phyloP scores from a whole-genome alignment of 1,140 invertebrate species.

The Pygmarrhopalites habei region DNA sequence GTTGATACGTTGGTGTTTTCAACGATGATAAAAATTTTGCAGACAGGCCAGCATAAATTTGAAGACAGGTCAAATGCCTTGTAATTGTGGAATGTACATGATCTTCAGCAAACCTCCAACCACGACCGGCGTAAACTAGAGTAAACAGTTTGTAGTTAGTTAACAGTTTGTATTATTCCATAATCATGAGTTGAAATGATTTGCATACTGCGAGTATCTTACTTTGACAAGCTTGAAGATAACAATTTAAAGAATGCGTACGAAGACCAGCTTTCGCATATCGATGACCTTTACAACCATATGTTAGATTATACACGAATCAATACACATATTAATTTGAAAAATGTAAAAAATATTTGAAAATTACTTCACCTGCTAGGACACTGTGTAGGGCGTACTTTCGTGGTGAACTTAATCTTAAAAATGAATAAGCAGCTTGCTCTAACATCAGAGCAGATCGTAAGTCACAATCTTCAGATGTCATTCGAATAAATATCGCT shows the following conservation, averaged over 20 bases:
- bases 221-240: slow-evolving; percentile 84
- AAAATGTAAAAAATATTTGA: slow-evolving; percentile 40
- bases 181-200: too few species aligned
- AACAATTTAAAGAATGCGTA: slow-evolving; percentile 82
- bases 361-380: slow-evolving; percentile 85
- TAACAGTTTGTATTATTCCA: too few species aligned
- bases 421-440: slow-evolving; percentile 89
- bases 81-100: slow-evolving; percentile 92
- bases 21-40: slow-evolving; percentile 71
- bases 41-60: slow-evolving; percentile 60
- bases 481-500: slow-evolving; percentile 87
- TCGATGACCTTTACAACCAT: slow-evolving; percentile 24
- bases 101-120: slow-evolving; percentile 87
- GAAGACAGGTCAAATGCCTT: slow-evolving; percentile 72
- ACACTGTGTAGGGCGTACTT: slow-evolving; percentile 98
- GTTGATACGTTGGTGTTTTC: slow-evolving; percentile 64
- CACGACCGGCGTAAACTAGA: slow-evolving; percentile 69
- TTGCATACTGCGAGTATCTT: too few species aligned
- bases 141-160: too few species aligned
- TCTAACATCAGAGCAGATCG: slow-evolving; percentile 85
- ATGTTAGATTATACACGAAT: background rate
- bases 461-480: slow-evolving; percentile 86
- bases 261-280: slow-evolving; percentile 77
- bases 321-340: background rate
- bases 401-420: slow-evolving; percentile 62